Conservation (phyloP, 2,888 invertebrate genomes). For the Volucella inanis region DNA sequence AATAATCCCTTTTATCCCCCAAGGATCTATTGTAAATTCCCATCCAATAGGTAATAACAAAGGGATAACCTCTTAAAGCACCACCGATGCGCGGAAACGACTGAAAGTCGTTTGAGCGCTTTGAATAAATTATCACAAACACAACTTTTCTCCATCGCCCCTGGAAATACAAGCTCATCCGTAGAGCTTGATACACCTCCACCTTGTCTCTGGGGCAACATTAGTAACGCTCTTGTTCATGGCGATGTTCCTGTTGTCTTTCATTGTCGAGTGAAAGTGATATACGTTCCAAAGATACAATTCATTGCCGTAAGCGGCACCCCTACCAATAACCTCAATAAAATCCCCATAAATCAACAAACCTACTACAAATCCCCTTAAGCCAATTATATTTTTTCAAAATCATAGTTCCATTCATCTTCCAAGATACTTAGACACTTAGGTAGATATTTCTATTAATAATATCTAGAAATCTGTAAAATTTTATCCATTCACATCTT, state of each 20-base stretch:
- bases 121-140: conserved; percentile 19
- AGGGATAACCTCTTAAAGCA: conserved; percentile 3
- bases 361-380: conserved; percentile 6
- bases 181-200: not conserved
- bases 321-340: not conserved
- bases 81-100: not conserved
- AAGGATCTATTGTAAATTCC: no score
- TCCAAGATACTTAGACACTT: conserved; percentile 7
- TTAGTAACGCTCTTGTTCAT: conserved; percentile 24
- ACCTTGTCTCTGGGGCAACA: conserved; percentile 20
- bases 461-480: conserved; percentile 35
- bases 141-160: not conserved
- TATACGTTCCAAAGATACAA: conserved; percentile 22
- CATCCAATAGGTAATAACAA: not conserved
- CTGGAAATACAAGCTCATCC: not conserved
- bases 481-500: conserved; percentile 38
- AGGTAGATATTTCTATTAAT: no score
- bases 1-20: no score
- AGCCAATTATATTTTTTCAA: conserved; percentile 44
- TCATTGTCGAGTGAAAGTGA: conserved; percentile 24
- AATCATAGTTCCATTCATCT: conserved; percentile 26
- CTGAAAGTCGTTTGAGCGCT: conserved; percentile 17
- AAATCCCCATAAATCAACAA: conserved; percentile 25
- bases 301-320: not conserved
- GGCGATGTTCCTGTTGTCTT: conserved; percentile 2